A percentile compares a stretch with the other conserved stretches of the same genome.
Evolutionary conservation across 1,140 invertebrate genomes (phyloP).

Genomic region (Neodiprion fabricii): DNA sequence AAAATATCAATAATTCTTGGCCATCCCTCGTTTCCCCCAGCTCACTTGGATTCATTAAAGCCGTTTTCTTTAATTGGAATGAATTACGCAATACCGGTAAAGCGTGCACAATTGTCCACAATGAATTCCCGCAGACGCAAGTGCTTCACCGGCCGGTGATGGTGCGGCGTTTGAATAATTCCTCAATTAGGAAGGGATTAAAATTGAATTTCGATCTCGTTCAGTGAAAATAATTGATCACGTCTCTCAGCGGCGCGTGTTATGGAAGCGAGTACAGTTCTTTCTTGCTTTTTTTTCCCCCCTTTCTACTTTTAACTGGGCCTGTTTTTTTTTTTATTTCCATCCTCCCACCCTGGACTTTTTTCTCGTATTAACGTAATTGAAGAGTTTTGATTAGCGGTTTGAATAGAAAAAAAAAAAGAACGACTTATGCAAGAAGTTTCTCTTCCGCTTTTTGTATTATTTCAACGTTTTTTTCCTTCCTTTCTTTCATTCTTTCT

Average conservation of each 20-base stretch:
- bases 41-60: too few relatives aligned
- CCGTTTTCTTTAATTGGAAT: constrained; percentile 25
- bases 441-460: neutral
- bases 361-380: too few relatives aligned
- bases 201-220: constrained; percentile 8
- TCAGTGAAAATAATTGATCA: constrained; percentile 1
- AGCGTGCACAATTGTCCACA: constrained; percentile 17
- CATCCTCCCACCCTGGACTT: too few relatives aligned
- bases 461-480: neutral
- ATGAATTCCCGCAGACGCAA: constrained; percentile 18
- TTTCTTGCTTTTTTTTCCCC: neutral
- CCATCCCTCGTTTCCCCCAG: too few relatives aligned
- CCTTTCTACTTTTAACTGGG: neutral
- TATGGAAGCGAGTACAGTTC: neutral
- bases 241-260: neutral
- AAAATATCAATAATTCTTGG: too few relatives aligned
- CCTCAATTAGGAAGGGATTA: constrained; percentile 38
- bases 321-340: too few relatives aligned
- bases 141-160: constrained; percentile 6
- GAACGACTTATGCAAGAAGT: too few relatives aligned
- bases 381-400: neutral
- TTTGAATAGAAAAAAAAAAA: neutral
- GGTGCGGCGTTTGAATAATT: constrained; percentile 29
- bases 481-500: too few relatives aligned
- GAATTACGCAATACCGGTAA: constrained; percentile 25